Percentiles rank a stretch among this genome's conserved stretches.
phyloP scores from a whole-genome alignment of 2,113 vertebrate species.

The Cinclus cinclus region DNA sequence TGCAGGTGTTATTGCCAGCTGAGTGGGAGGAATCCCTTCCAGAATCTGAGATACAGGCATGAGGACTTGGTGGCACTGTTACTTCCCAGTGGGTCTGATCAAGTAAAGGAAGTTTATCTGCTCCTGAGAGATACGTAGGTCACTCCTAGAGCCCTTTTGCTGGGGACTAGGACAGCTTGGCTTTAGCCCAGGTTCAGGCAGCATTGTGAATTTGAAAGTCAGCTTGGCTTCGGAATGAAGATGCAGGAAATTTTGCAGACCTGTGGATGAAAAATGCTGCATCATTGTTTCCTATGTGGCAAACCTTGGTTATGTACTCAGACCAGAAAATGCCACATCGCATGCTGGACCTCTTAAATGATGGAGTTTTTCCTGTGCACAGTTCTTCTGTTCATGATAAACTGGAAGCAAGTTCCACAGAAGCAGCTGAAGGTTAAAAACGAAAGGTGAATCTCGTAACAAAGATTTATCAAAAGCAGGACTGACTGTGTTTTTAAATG shows the following conservation, averaged over 20 bases:
- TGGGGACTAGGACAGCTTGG: neutral
- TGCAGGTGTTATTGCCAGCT: neutral
- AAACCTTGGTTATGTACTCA: neutral
- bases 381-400: neutral
- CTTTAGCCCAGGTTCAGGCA: neutral
- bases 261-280: neutral
- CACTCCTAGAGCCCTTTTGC: neutral
- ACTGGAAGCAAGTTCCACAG: neutral
- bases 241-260: neutral
- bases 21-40: neutral
- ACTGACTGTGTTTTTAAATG: neutral
- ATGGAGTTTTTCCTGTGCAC: neutral
- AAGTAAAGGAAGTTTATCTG: neutral
- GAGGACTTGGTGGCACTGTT: neutral
- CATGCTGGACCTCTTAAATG: neutral
- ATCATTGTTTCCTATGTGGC: neutral
- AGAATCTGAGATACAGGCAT: accelerated
- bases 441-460: neutral
- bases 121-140: neutral
- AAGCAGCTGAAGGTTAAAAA: neutral
- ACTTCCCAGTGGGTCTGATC: neutral
- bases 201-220: neutral
- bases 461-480: neutral
- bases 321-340: neutral
- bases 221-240: neutral